phyloP scores from a whole-genome alignment of 2,113 vertebrate genomes.

The Formicarius rufipectus region DNA sequence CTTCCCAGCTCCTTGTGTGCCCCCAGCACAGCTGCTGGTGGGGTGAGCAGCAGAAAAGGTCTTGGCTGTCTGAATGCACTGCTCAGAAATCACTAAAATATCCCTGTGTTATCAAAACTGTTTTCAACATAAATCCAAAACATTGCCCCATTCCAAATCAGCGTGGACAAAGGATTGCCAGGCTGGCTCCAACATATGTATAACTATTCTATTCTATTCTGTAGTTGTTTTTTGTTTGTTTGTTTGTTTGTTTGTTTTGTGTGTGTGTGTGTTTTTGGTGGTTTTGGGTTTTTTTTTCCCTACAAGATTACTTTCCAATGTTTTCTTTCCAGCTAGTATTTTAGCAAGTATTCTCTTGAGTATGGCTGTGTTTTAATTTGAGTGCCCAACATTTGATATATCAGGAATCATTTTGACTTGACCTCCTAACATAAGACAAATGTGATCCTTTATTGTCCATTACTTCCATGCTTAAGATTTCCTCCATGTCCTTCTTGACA shows the following conservation, averaged over 20 bases:
- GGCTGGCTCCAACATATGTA: too few species aligned
- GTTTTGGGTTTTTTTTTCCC: background rate
- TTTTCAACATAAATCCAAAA: background rate
- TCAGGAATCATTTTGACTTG: background rate
- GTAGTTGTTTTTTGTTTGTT: background rate
- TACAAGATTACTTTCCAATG: background rate
- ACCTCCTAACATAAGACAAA: background rate
- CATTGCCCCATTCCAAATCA: background rate
- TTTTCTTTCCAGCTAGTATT: background rate
- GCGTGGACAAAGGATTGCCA: too few species aligned
- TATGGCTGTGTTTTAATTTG: background rate
- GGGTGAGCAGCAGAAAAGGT: background rate
- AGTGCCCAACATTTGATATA: background rate
- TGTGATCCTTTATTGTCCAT: background rate
- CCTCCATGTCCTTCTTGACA: background rate
- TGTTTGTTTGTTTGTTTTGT: too few species aligned
- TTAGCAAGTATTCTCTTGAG: background rate
- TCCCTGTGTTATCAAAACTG: background rate
- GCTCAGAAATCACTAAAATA: background rate
- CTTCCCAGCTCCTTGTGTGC: background rate
- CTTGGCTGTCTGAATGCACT: background rate
- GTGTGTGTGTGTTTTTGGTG: too few species aligned
- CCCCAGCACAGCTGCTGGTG: background rate
- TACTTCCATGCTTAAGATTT: background rate
- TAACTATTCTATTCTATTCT: background rate